Percentiles rank a stretch among this genome's conserved stretches.
Evolutionary conservation across 2,888 invertebrate genomes (phyloP).

Genomic region (Ennomos fuscantarius): DNA sequence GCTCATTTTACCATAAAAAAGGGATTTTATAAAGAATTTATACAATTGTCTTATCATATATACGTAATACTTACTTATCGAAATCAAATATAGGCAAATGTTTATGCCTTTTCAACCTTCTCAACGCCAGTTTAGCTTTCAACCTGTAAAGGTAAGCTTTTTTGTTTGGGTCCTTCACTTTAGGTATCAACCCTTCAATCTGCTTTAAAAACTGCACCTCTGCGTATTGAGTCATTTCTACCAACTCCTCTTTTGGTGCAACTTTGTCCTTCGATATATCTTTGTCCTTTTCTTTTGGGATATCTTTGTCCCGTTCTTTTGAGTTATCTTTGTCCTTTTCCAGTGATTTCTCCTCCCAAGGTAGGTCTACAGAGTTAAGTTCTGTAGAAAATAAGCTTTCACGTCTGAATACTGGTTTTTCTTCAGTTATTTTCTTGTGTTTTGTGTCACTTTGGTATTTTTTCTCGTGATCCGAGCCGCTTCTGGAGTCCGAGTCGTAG

Average conservation of each 20-base stretch:
- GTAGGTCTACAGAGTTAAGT: slow-evolving; percentile 63
- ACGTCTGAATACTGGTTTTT: slow-evolving; percentile 48
- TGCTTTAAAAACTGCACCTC: slow-evolving; percentile 76
- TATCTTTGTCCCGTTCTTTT: too few relatives aligned
- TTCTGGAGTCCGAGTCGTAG: slow-evolving; percentile 71
- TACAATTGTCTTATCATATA: too few relatives aligned
- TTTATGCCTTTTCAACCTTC: slow-evolving; percentile 73
- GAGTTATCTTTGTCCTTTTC: slow-evolving; percentile 16
- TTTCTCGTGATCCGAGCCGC: slow-evolving; percentile 53
- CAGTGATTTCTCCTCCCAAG: slow-evolving; percentile 61
- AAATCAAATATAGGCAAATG: slow-evolving; percentile 75
- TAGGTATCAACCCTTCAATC: slow-evolving; percentile 66
- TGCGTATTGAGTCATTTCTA: slow-evolving; percentile 71
- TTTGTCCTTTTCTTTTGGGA: too few relatives aligned
- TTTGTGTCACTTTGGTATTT: slow-evolving; percentile 41
- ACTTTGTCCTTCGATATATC: too few relatives aligned
- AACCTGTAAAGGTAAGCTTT: slow-evolving; percentile 60
- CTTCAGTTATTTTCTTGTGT: slow-evolving; percentile 49
- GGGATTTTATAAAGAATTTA: too few relatives aligned
- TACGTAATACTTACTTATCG: slow-evolving; percentile 73
- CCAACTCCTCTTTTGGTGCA: slow-evolving; percentile 48
- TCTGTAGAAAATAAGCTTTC: slow-evolving; percentile 67
- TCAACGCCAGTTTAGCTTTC: slow-evolving; percentile 66
- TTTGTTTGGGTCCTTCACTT: slow-evolving; percentile 60
- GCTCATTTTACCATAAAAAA: too few relatives aligned